Evolutionary conservation across 2,888 invertebrate genomes (phyloP).

Genomic region (Ochlodes sylvanus): DNA sequence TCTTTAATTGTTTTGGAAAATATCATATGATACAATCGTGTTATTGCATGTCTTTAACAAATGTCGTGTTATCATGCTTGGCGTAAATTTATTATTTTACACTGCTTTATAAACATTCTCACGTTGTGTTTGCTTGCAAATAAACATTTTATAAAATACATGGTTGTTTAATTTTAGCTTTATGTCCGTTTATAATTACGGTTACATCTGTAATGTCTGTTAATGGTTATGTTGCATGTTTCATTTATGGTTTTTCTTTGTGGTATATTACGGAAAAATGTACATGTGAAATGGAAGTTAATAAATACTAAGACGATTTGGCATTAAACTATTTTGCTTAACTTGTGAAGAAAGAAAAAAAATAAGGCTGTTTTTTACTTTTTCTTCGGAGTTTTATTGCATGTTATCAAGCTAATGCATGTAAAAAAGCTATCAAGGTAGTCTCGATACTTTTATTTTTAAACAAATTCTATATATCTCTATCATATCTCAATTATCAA

Average conservation of each 20-base stretch:
- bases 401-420: no score
- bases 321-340: not conserved
- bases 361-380: no score
- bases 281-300: not conserved
- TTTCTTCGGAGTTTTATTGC: no score
- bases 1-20: not conserved
- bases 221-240: slow-evolving; percentile 27
- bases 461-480: no score
- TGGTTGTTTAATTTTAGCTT: slow-evolving; percentile 38
- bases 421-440: no score
- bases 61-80: slow-evolving; percentile 29
- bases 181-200: slow-evolving; percentile 21
- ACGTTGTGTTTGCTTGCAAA: slow-evolving; percentile 46
- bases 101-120: slow-evolving; percentile 43
- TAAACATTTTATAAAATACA: slow-evolving; percentile 43
- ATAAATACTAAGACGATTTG: not conserved
- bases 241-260: not conserved
- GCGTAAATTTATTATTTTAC: slow-evolving; percentile 30
- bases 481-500: no score
- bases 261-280: not conserved
- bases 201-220: no score
- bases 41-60: slow-evolving; percentile 33
- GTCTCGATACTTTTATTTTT: no score
- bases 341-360: no score
- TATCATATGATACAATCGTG: slow-evolving; percentile 6